phyloP scores from a whole-genome alignment of 2,113 vertebrate genomes.

The Phrynosoma platyrhinos region DNA sequence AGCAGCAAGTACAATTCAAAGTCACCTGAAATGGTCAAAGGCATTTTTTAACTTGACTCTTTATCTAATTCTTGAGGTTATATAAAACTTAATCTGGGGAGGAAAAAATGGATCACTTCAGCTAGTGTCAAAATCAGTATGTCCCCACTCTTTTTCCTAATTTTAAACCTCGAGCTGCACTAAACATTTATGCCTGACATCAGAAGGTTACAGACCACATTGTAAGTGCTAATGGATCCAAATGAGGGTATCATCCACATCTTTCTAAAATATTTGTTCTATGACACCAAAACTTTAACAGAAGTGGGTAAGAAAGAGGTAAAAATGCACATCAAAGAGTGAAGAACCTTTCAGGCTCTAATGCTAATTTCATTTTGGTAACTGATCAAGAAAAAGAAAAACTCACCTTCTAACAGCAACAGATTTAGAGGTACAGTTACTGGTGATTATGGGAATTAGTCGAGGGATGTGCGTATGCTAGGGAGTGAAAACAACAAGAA shows the following conservation, averaged over 20 bases:
- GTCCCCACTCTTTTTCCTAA: no score
- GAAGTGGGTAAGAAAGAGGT: not conserved
- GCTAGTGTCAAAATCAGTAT: no score
- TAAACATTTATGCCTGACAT: not conserved
- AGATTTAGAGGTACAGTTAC: constrained; percentile 97
- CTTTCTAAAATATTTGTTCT: not conserved
- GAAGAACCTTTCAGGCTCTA: not conserved
- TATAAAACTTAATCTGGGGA: no score
- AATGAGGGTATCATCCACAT: not conserved
- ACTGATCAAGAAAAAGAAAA: constrained; percentile 32
- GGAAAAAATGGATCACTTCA: no score
- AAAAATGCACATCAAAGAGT: not conserved
- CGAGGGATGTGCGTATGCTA: constrained; percentile 96
- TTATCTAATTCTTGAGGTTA: no score
- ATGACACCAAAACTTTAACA: not conserved
- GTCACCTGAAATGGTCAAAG: no score
- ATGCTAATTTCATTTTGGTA: not conserved
- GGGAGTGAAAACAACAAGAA: constrained; percentile 43
- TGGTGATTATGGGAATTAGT: constrained; percentile 98
- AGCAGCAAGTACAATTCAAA: not conserved
- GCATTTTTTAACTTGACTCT: no score
- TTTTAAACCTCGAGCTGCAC: not conserved
- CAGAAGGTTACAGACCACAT: not conserved
- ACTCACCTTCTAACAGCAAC: constrained; percentile 95
- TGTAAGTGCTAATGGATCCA: not conserved